A percentile compares a stretch with the other conserved stretches of the same genome.
Conservation (phyloP, 2,888 invertebrate genomes). For the Hydrotaea diabolus region DNA sequence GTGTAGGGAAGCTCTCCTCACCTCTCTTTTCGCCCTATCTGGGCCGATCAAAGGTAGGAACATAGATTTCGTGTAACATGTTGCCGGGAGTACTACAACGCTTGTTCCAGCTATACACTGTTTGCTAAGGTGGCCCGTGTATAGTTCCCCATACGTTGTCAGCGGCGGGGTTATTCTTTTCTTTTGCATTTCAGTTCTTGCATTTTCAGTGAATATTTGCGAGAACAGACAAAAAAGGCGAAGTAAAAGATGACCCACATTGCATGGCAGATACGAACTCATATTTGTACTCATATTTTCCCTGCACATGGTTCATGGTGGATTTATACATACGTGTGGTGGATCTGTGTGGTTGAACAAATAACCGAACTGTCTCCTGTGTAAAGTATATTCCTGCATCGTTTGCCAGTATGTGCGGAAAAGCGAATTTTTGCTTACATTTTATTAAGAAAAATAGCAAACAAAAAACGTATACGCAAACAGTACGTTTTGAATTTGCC, state of each 20-base stretch:
- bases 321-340: not conserved
- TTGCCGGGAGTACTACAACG: slow-evolving; percentile 45
- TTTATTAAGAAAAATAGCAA: slow-evolving; percentile 4
- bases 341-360: slow-evolving; percentile 46
- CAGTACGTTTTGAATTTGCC: not conserved
- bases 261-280: slow-evolving; percentile 8
- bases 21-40: slow-evolving; percentile 10
- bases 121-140: not conserved
- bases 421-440: not conserved
- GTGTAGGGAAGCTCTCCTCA: not conserved
- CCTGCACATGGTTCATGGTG: not conserved
- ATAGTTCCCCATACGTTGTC: not conserved
- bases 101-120: not conserved
- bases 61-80: slow-evolving; percentile 57
- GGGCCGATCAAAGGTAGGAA: slow-evolving; percentile 38
- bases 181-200: slow-evolving; percentile 12
- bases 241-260: slow-evolving; percentile 31
- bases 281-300: slow-evolving; percentile 17
- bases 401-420: slow-evolving; percentile 10
- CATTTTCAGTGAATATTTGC: slow-evolving; percentile 1
- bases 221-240: not conserved
- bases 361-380: slow-evolving; percentile 59
- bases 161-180: not conserved
- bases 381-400: slow-evolving; percentile 35
- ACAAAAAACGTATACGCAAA: not conserved